These are phyloP conservation scores for Diplodus sargus DNA, from an alignment of 2,797 vertebrate species.

Conservation along the genomic window DNA sequence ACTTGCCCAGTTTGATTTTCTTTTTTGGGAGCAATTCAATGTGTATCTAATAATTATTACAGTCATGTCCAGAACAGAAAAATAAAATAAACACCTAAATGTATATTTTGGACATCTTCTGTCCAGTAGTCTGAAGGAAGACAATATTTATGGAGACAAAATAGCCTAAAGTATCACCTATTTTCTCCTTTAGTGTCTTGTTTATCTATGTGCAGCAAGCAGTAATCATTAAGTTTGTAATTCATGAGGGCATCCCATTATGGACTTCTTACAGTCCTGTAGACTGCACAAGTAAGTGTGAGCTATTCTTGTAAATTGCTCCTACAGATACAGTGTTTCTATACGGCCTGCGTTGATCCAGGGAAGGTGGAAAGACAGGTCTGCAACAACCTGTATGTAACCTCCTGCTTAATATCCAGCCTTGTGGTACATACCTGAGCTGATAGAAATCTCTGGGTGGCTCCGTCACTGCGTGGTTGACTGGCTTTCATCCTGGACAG, in stretches of 20 bases:
- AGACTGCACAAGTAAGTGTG: neutral
- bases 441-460: constrained; percentile 56
- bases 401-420: constrained; percentile 14
- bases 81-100: too few relatives aligned
- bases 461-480: constrained; percentile 42
- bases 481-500: constrained; percentile 41
- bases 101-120: too few relatives aligned
- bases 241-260: constrained; percentile 3
- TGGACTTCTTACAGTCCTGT: neutral
- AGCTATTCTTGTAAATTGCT: neutral
- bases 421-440: constrained; percentile 40
- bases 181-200: too few relatives aligned
- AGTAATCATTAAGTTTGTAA: neutral
- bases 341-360: constrained; percentile 1
- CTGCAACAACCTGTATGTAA: constrained; percentile 16
- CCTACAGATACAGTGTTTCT: constrained; percentile 3
- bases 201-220: constrained; percentile 14
- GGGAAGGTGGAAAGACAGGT: constrained; percentile 8
- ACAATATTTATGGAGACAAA: too few relatives aligned
- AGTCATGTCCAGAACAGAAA: too few relatives aligned
- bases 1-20: too few relatives aligned
- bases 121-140: too few relatives aligned
- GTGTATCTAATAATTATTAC: too few relatives aligned
- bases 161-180: too few relatives aligned
- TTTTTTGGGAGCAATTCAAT: too few relatives aligned